Evolutionary conservation across 1,140 invertebrate species (phyloP).

Genomic region (Tetraneura akinire): DNA sequence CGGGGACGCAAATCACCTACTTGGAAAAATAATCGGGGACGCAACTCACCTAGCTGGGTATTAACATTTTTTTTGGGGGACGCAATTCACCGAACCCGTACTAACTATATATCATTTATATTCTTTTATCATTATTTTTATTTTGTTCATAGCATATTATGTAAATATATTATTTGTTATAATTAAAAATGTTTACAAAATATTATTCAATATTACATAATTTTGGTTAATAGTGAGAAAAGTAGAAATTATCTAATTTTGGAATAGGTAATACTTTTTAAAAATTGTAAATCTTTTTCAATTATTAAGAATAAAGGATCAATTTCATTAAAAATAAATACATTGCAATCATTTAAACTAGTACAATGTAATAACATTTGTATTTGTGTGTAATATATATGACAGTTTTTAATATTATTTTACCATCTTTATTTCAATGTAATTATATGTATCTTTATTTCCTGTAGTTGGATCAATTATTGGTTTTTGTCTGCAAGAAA

Average conservation of each 20-base stretch:
- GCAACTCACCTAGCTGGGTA: too few relatives aligned
- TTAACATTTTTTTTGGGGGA: too few relatives aligned
- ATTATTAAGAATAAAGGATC: not conserved
- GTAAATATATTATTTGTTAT: too few relatives aligned
- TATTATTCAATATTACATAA: slow-evolving; percentile 2
- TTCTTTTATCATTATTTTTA: too few relatives aligned
- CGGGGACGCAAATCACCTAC: too few relatives aligned
- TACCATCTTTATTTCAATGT: not conserved
- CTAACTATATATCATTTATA: too few relatives aligned
- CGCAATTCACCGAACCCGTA: too few relatives aligned
- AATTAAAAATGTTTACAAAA: too few relatives aligned
- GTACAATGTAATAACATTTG: slow-evolving; percentile 15
- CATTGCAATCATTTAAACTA: not conserved
- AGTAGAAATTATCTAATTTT: slow-evolving; percentile 2
- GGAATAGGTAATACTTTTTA: not conserved
- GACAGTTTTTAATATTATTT: not conserved
- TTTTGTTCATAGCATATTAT: too few relatives aligned
- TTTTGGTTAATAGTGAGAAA: slow-evolving; percentile 9
- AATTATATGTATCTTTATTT: not conserved
- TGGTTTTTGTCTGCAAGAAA: slow-evolving; percentile 9
- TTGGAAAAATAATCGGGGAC: too few relatives aligned
- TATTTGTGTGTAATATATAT: slow-evolving; percentile 15
- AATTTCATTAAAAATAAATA: not conserved
- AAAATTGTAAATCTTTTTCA: not conserved
- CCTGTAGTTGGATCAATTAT: slow-evolving; percentile 22